These are phyloP conservation scores for Furcula furcula DNA, from an alignment of 2,888 invertebrate species.

Conservation along the genomic window DNA sequence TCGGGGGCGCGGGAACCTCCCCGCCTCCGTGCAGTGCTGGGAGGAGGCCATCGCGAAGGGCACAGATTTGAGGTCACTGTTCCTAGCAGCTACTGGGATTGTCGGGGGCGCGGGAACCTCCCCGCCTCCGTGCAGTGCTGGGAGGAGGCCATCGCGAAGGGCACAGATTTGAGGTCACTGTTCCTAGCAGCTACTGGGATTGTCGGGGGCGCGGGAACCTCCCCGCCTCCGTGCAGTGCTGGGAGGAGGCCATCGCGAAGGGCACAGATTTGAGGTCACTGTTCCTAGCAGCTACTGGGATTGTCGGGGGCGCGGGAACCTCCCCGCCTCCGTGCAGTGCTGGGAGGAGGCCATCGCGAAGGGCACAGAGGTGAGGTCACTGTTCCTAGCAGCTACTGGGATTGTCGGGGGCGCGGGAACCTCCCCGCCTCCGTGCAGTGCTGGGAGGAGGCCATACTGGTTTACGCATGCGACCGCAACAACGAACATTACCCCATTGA, in stretches of 20 bases:
- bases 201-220: constrained; percentile 78
- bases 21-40: constrained; percentile 81
- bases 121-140: no score
- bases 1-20: constrained; percentile 78
- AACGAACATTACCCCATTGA: no score
- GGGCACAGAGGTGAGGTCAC: constrained; percentile 74
- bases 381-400: no score
- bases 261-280: constrained; percentile 74
- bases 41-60: constrained; percentile 81
- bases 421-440: no score
- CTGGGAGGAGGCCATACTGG: no score
- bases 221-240: constrained; percentile 80
- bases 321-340: constrained; percentile 80
- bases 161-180: no score
- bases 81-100: no score
- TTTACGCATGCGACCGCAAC: no score
- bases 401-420: no score
- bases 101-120: no score
- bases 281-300: constrained; percentile 83
- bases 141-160: no score
- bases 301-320: constrained; percentile 80
- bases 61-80: constrained; percentile 67
- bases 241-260: constrained; percentile 79
- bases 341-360: constrained; percentile 81
- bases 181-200: constrained; percentile 83